Base-by-base conservation (phyloP, 1,140 invertebrate genomes). In the Drosophila littoralis region DNA sequence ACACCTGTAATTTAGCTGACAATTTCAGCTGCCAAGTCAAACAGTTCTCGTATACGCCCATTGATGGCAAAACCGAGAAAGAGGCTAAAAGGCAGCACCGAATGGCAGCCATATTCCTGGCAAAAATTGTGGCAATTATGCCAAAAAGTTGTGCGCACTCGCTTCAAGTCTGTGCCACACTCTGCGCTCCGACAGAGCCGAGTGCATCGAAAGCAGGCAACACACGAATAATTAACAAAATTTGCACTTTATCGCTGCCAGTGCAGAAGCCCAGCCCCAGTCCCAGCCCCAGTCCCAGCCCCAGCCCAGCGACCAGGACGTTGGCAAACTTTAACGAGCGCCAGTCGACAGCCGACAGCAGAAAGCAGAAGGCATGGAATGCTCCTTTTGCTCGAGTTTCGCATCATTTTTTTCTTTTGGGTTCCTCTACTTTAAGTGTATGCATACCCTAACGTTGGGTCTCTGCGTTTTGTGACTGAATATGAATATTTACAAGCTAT, bases 201-300 rank as follows among this genome's bases (percentile, higher is more conserved):
- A 28, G 22, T 28, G 22, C 22, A 28, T 28, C 22, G 22, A 33
- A 12, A 65, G 58, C 58, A 71, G 61, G 57, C 70, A 89, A 90
- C 80, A 80, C 79, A 86, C 77, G 84, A 89, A 89, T 91, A 90
- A 90, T 90, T 90, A 90, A 90, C 88, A 91, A 90, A 91, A 90
- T 90, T 90, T 91, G 88, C 88, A 90, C 88, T 90, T 90, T 90
- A 90, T 90, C 86, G 86, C 88, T 68, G 61, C 60, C 77, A 70
- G 78, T 88, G 82, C 85, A 81, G 81, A 60, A 75, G 58, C 73
- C 8, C 28, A 33, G 36, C 13, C 43, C 22, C 22, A 28, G 22
- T 9, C 63, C 73, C 28, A 33, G 36, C 13, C 51, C 22, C 22
- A 22, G 22, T 12, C 22, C 2, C 22, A 22, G 22, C 63, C 68